Evolutionary conservation across 2,797 vertebrate genomes (phyloP).

Genomic region (Eutrigla gurnardus): DNA sequence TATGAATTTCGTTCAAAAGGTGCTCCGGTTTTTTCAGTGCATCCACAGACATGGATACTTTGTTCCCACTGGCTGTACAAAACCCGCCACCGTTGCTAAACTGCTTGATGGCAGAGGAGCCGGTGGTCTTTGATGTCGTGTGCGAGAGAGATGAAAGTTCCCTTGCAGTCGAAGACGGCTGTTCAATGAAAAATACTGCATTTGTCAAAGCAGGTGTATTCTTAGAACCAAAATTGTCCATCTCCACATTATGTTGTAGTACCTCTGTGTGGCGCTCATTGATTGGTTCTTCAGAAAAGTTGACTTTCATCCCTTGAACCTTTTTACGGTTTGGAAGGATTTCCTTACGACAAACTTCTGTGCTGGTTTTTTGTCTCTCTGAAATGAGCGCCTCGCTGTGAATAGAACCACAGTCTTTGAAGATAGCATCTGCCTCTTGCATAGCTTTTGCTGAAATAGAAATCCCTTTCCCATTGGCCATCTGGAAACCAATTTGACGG

Average conservation of each 20-base stretch:
- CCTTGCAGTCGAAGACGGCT: conserved; percentile 77
- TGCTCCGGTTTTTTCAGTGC: conserved; percentile 81
- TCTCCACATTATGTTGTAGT: conserved; percentile 25
- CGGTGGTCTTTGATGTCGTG: conserved; percentile 58
- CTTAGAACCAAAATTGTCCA: conserved; percentile 72
- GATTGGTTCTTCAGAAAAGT: conserved; percentile 78
- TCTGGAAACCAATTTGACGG: conserved; percentile 54
- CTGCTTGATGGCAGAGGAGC: conserved; percentile 6
- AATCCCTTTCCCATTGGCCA: conserved; percentile 64
- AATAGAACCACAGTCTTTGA: conserved; percentile 52
- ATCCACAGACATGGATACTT: conserved; percentile 80
- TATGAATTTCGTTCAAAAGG: conserved; percentile 78
- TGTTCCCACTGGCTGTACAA: conserved; percentile 82
- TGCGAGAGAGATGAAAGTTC: conserved; percentile 55
- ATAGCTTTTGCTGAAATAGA: conserved; percentile 60
- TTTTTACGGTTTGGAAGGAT: conserved; percentile 56
- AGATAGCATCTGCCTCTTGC: conserved; percentile 48
- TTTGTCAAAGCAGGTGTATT: conserved; percentile 78
- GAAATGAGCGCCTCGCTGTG: neutral
- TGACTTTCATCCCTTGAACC: conserved; percentile 73
- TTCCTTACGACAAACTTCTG: conserved; percentile 8
- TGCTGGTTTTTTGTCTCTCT: neutral
- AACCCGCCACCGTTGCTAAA: conserved; percentile 64
- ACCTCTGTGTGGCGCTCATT: conserved; percentile 39
- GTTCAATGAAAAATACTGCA: conserved; percentile 71